phyloP scores from a whole-genome alignment of 1,140 invertebrate species.

The Drosophila paulistorum region DNA sequence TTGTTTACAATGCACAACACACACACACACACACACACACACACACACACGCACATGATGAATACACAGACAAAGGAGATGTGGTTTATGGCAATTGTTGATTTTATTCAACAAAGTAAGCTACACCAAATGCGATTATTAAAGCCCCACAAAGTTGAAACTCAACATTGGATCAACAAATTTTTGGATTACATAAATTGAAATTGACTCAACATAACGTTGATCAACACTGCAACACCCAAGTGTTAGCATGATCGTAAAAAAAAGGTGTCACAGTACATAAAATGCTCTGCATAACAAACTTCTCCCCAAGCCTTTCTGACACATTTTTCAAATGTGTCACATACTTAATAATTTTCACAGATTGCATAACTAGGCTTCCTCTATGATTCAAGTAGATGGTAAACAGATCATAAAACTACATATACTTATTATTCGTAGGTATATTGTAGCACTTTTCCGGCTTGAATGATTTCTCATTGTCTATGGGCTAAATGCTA shows the following conservation, averaged over 20 bases:
- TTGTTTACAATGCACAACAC: neutral
- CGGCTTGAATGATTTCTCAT: no score
- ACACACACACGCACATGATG: neutral
- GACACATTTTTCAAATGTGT: neutral
- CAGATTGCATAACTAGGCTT: neutral
- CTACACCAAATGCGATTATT: neutral
- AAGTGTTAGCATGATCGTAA: neutral
- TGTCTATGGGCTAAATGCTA: no score
- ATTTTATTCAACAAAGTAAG: constrained; percentile 7
- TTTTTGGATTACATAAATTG: neutral
- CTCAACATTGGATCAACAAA: neutral
- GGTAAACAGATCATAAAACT: neutral
- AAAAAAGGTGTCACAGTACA: neutral
- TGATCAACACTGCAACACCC: constrained; percentile 5
- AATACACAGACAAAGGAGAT: neutral
- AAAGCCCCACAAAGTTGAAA: neutral
- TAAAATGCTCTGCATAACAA: neutral
- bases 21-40: constrained; percentile 2
- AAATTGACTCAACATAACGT: neutral
- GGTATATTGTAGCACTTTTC: neutral
- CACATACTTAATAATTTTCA: constrained; percentile 6
- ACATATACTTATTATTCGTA: no score
- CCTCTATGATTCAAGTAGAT: neutral
- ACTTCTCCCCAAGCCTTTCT: no score
- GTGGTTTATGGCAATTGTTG: neutral